Evolutionary conservation across 2,113 vertebrate species (phyloP).

Genomic region (Ammospiza nelsoni): DNA sequence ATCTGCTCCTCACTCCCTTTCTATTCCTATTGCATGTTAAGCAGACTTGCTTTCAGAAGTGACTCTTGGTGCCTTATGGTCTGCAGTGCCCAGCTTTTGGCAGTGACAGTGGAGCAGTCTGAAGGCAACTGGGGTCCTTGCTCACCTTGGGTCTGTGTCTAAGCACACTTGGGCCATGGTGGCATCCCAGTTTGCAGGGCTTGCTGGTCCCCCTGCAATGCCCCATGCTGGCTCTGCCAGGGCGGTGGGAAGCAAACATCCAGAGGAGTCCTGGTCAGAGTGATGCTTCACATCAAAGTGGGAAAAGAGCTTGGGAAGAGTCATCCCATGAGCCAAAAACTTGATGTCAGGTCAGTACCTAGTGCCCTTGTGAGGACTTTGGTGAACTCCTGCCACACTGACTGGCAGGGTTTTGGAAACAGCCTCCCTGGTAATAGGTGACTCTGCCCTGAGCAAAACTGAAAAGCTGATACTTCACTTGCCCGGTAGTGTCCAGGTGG

Average conservation of each 20-base stretch:
- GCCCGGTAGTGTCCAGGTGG: not conserved
- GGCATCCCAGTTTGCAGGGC: not conserved
- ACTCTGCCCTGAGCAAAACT: conserved; percentile 9
- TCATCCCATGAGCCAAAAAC: not conserved
- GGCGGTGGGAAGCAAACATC: accelerated
- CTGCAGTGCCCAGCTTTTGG: not conserved
- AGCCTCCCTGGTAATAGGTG: not conserved
- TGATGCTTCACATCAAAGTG: not conserved
- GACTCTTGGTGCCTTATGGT: not conserved
- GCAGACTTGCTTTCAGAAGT: not conserved
- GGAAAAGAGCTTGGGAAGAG: not conserved
- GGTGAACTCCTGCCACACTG: not conserved
- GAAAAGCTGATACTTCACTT: not conserved
- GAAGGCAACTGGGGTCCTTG: accelerated
- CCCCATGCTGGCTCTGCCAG: not conserved
- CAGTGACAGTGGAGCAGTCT: not conserved
- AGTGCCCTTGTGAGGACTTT: conserved; percentile 23
- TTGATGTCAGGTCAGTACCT: not conserved
- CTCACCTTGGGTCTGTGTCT: not conserved
- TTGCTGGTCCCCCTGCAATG: not conserved
- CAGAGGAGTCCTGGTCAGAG: not conserved
- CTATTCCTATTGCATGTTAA: not conserved
- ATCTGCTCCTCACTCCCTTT: not conserved
- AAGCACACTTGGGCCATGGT: not conserved
- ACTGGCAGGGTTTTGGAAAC: conserved; percentile 2